These are phyloP conservation scores for Aspidiotus rigidus DNA, from an alignment of 2,888 invertebrate genomes.

Conservation along the genomic window DNA sequence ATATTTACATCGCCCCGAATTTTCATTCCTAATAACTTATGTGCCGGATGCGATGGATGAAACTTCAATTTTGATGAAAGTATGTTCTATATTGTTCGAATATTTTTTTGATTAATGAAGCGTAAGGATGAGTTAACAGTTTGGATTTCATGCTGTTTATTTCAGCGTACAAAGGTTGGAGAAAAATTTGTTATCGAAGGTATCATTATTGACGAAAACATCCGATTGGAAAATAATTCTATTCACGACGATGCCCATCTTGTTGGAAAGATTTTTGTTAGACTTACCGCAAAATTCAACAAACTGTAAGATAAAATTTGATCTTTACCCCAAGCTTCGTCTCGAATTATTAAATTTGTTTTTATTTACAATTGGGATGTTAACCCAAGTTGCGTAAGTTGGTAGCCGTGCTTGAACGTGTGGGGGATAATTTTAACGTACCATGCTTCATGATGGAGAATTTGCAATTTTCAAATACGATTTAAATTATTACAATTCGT, in stretches of 20 bases:
- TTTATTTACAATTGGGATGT: constrained; percentile 10
- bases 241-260: background rate
- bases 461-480: too few relatives aligned
- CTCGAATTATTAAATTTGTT: constrained; percentile 9
- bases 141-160: too few relatives aligned
- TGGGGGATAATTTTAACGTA: too few relatives aligned
- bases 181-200: background rate
- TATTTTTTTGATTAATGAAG: too few relatives aligned
- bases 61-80: background rate
- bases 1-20: background rate
- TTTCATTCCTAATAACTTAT: background rate
- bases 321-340: constrained; percentile 7
- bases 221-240: background rate
- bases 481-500: too few relatives aligned
- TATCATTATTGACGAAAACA: background rate
- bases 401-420: too few relatives aligned
- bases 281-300: background rate
- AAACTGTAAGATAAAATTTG: constrained; percentile 10
- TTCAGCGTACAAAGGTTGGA: background rate
- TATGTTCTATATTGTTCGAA: too few relatives aligned
- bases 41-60: background rate
- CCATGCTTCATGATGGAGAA: too few relatives aligned
- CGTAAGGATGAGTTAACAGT: too few relatives aligned
- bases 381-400: too few relatives aligned
- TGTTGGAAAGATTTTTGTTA: constrained; percentile 5